phyloP scores from a whole-genome alignment of 2,797 vertebrate genomes.

The Lerista edwardsae region DNA sequence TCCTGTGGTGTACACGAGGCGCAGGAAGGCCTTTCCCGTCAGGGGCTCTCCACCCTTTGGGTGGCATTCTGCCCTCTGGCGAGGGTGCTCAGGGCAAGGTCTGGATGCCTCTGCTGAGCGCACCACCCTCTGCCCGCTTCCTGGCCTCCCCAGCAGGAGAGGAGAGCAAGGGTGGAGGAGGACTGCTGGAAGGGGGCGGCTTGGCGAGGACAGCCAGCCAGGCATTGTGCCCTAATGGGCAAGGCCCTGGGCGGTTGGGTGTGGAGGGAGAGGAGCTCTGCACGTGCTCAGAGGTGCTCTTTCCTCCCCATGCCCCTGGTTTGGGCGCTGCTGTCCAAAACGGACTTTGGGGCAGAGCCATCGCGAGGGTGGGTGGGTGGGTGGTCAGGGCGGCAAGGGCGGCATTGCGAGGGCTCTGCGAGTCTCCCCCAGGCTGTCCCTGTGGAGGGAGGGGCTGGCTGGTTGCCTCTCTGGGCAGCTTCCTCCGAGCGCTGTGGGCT shows the following conservation, averaged over 20 bases:
- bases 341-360: not conserved
- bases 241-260: not conserved
- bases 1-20: not conserved
- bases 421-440: too few species aligned
- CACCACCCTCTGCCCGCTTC: too few species aligned
- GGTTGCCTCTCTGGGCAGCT: too few species aligned
- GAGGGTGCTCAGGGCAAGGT: too few species aligned
- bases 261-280: not conserved
- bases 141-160: too few species aligned
- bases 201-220: too few species aligned
- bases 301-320: not conserved
- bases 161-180: not conserved
- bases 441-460: too few species aligned
- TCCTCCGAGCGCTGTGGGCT: too few species aligned
- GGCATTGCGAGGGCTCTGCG: not conserved
- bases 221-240: not conserved
- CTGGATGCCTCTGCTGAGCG: too few species aligned
- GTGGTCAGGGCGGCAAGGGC: not conserved
- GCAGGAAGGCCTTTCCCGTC: not conserved
- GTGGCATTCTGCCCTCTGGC: too few species aligned
- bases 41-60: too few species aligned
- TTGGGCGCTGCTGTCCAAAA: not conserved
- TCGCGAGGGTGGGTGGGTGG: too few species aligned
- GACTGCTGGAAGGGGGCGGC: not conserved
- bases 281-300: not conserved